phyloP scores from a whole-genome alignment of 2,888 invertebrate species.

The Euplagia quadripunctaria region DNA sequence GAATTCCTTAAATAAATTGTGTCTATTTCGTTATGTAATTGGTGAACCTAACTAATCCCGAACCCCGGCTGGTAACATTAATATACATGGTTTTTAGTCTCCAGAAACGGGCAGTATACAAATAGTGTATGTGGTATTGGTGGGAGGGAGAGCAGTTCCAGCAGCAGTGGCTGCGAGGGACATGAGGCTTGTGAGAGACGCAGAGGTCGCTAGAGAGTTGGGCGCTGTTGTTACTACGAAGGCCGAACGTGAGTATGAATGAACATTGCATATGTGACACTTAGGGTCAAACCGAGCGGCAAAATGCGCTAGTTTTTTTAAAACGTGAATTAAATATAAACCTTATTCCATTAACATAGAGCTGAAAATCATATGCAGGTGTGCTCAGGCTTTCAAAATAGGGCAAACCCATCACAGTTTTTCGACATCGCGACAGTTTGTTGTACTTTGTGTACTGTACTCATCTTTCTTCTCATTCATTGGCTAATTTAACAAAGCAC shows the following conservation, averaged over 20 bases:
- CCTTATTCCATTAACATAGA: not conserved
- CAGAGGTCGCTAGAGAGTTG: conserved; percentile 91
- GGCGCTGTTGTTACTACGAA: conserved; percentile 93
- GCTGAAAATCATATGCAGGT: not conserved
- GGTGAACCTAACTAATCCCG: too few relatives aligned
- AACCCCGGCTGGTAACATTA: too few relatives aligned
- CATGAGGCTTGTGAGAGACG: conserved; percentile 93
- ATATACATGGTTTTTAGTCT: conserved; percentile 57
- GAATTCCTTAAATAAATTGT: too few relatives aligned
- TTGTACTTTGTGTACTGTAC: too few relatives aligned
- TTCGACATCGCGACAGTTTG: too few relatives aligned
- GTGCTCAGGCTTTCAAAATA: too few relatives aligned
- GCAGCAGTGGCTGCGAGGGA: conserved; percentile 94
- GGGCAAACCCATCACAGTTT: too few relatives aligned
- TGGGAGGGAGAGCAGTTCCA: conserved; percentile 93
- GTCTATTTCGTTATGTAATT: too few relatives aligned
- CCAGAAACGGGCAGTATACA: conserved; percentile 87
- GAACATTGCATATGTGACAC: not conserved
- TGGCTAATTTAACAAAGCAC: too few relatives aligned
- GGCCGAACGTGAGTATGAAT: conserved; percentile 92
- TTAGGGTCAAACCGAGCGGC: not conserved
- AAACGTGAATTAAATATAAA: not conserved
- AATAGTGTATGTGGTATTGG: conserved; percentile 93
- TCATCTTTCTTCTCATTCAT: too few relatives aligned
- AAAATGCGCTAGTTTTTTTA: not conserved